phyloP scores from a whole-genome alignment of 2,113 vertebrate genomes.

The Meleagris gallopavo region DNA sequence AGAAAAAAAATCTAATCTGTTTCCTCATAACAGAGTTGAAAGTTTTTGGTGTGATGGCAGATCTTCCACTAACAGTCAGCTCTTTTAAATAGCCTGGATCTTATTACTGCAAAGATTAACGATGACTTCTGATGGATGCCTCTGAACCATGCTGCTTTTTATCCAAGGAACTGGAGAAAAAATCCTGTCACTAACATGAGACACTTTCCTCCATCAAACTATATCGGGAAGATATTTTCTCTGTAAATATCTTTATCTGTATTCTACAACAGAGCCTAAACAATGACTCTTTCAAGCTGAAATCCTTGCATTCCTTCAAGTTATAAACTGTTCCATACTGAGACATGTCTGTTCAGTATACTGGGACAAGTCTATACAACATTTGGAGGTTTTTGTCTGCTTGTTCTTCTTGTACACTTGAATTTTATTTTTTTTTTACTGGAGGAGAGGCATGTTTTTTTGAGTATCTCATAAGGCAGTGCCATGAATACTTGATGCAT shows the following conservation, averaged over 20 bases:
- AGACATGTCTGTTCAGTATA: neutral
- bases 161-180: constrained; percentile 16
- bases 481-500: neutral
- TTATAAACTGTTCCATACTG: constrained; percentile 14
- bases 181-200: constrained; percentile 46
- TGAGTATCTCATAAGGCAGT: neutral
- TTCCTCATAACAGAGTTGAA: constrained; percentile 15
- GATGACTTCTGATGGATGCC: constrained; percentile 49
- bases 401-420: neutral
- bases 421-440: neutral
- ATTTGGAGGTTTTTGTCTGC: neutral
- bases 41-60: constrained; percentile 50
- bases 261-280: constrained; percentile 44
- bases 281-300: constrained; percentile 50
- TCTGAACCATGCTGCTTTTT: constrained; percentile 53
- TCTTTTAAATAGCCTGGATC: constrained; percentile 57
- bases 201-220: constrained; percentile 50
- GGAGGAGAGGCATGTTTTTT: neutral
- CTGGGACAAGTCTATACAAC: neutral
- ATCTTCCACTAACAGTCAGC: constrained; percentile 45
- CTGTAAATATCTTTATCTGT: constrained; percentile 71
- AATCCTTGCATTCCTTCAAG: constrained; percentile 50
- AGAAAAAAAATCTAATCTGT: constrained; percentile 46
- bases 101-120: constrained; percentile 64
- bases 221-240: constrained; percentile 69